A percentile compares a stretch with the other conserved stretches of the same genome.
These are phyloP conservation scores for Cryptophagus acutangulus DNA, from an alignment of 2,888 invertebrate genomes.

Conservation along the genomic window DNA sequence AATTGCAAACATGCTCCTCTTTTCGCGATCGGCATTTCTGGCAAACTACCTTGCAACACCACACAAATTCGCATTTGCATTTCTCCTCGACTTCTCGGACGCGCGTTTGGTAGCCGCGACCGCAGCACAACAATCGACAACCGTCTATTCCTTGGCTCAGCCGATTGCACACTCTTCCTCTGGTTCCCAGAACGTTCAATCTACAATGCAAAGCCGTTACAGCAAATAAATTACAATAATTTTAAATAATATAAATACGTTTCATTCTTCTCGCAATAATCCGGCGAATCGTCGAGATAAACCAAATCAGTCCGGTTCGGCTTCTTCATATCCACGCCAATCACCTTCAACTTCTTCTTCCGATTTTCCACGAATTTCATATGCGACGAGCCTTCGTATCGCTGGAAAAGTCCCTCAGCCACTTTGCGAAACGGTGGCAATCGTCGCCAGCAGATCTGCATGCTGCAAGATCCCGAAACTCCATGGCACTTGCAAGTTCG, in stretches of 20 bases:
- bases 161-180: conserved; percentile 76
- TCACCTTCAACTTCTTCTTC: conserved; percentile 65
- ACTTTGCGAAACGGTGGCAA: conserved; percentile 72
- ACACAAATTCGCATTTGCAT: conserved; percentile 84
- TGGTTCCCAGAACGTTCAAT: conserved; percentile 75
- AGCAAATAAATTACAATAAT: background rate
- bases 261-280: conserved; percentile 83
- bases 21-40: conserved; percentile 73
- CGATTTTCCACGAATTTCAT: conserved; percentile 67
- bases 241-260: conserved; percentile 55
- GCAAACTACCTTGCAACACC: conserved; percentile 88
- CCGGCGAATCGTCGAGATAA: conserved; percentile 84
- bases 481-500: conserved; percentile 91
- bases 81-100: conserved; percentile 79
- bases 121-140: conserved; percentile 82
- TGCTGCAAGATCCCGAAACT: conserved; percentile 87
- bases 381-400: conserved; percentile 83
- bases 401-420: conserved; percentile 69
- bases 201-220: conserved; percentile 48
- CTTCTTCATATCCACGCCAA: conserved; percentile 74
- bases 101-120: conserved; percentile 80
- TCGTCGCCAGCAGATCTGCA: conserved; percentile 85
- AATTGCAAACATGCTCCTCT: conserved; percentile 85
- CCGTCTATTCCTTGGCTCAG: conserved; percentile 83
- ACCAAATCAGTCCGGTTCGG: conserved; percentile 89